Conservation (phyloP, 1,140 invertebrate genomes). For the Lordiphosa collinella region DNA sequence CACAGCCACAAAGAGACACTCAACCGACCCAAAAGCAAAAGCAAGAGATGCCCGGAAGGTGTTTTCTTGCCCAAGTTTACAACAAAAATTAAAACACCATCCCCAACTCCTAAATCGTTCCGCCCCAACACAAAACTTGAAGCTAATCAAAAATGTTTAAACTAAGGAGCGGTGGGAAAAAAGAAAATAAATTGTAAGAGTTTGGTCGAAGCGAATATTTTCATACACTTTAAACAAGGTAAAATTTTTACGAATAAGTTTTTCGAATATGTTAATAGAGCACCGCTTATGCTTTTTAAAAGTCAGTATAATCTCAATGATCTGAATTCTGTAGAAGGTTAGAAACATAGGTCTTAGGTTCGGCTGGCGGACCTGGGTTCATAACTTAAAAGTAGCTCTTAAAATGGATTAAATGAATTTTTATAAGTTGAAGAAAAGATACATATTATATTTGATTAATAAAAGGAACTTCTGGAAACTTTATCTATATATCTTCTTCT, state of each 20-base stretch:
- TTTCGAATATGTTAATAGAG: not conserved
- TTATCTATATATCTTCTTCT: too few relatives aligned
- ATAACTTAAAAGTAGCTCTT: too few relatives aligned
- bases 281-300: too few relatives aligned
- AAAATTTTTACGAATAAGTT: not conserved
- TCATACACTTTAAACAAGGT: slow-evolving; percentile 14
- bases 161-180: slow-evolving; percentile 23
- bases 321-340: too few relatives aligned
- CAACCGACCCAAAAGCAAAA: slow-evolving; percentile 34
- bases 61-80: slow-evolving; percentile 59
- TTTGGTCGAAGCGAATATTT: not conserved
- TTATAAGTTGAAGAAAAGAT: too few relatives aligned
- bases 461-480: too few relatives aligned
- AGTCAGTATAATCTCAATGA: too few relatives aligned
- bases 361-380: too few relatives aligned
- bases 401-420: too few relatives aligned
- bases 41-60: slow-evolving; percentile 50
- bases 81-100: slow-evolving; percentile 66
- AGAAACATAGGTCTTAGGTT: too few relatives aligned
- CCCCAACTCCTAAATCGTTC: slow-evolving; percentile 16
- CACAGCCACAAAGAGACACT: slow-evolving; percentile 75
- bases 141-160: slow-evolving; percentile 62
- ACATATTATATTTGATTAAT: too few relatives aligned
- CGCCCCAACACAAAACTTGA: slow-evolving; percentile 36
- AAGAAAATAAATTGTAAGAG: not conserved